Conservation (phyloP, 2,888 invertebrate species). For the Axea sp. region DNA sequence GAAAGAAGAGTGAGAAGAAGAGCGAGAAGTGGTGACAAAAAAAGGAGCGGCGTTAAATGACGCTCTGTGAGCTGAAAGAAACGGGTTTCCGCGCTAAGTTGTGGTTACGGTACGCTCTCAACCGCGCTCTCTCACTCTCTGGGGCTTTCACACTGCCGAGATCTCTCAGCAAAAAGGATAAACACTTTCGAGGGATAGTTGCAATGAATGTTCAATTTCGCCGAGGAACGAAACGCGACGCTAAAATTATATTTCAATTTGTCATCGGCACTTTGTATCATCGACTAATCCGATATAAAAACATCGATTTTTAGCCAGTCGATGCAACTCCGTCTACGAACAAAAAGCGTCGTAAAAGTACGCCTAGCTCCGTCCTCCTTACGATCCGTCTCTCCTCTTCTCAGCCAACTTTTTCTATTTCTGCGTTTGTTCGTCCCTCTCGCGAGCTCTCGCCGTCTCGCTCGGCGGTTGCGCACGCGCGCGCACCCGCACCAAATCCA, state of each 20-base stretch:
- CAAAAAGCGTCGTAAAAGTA: slow-evolving; percentile 37
- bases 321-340: slow-evolving; percentile 30
- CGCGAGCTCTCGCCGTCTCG: slow-evolving; percentile 34
- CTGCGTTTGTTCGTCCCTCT: slow-evolving; percentile 31
- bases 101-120: too few relatives aligned
- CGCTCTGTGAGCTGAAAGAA: too few relatives aligned
- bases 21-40: too few relatives aligned
- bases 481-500: slow-evolving; percentile 8
- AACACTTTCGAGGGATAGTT: neutral
- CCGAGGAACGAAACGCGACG: slow-evolving; percentile 1
- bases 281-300: slow-evolving; percentile 19
- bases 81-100: too few relatives aligned
- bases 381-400: slow-evolving; percentile 22
- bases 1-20: too few relatives aligned
- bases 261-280: slow-evolving; percentile 25
- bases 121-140: too few relatives aligned
- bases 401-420: slow-evolving; percentile 47
- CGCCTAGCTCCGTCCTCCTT: slow-evolving; percentile 44
- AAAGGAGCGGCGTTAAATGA: too few relatives aligned
- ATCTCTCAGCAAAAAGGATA: neutral
- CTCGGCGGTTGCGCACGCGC: slow-evolving; percentile 24
- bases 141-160: neutral
- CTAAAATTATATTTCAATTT: slow-evolving; percentile 38
- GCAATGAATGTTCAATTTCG: slow-evolving; percentile 22
- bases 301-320: slow-evolving; percentile 26